Evolutionary conservation across 2,797 vertebrate genomes (phyloP), one percentile per base, ranked within the genome.

Genomic region (Lindbergichthys nudifrons): DNA sequence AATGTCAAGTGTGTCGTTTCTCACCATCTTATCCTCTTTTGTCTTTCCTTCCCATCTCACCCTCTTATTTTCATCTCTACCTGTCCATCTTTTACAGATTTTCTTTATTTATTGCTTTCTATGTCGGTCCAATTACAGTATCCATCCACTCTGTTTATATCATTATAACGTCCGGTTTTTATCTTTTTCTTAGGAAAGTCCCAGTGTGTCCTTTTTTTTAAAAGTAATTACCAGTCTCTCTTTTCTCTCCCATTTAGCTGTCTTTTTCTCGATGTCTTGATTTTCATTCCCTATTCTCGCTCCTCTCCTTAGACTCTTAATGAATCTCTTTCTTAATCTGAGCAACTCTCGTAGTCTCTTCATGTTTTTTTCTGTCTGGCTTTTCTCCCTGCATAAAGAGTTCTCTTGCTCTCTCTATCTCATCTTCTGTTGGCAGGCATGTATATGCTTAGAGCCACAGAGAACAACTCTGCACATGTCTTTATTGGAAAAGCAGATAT

Each of bases 1-100:
- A 92, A 92, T 93, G 91, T 93, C 89, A 88, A 68, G 72, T 26
- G 56, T 71, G 58, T 70, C 56, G 52, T 63, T 77, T 73, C 63
- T 80, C 54, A 23, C 65, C 18, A 30, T 65, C 54, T 69, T 59
- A 46, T 43, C 43, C 26, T 42, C 23, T 52, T 23, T 30, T 1
- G 10, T 58, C 42, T 16, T 21, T 60, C n/a, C 42, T 5, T 47
- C 5, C 13, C 43, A 15, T 45, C 18, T 54, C 15, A 10, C 26
- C n/a, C n/a, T 16, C 6, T 11, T 13, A 36, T 36, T 52, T 43
- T 61, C 30, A 45, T 11, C 42, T 61, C 11, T 41, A 13, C 16
- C 36, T 51, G 50, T 75, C 60, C 16, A 11, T 74, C 42, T 51
- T 30, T 43, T 19, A 1, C 10, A 48, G 0, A 45, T 67, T 45